phyloP scores from a whole-genome alignment of 2,113 vertebrate genomes.

The Leptodactylus fuscus region DNA sequence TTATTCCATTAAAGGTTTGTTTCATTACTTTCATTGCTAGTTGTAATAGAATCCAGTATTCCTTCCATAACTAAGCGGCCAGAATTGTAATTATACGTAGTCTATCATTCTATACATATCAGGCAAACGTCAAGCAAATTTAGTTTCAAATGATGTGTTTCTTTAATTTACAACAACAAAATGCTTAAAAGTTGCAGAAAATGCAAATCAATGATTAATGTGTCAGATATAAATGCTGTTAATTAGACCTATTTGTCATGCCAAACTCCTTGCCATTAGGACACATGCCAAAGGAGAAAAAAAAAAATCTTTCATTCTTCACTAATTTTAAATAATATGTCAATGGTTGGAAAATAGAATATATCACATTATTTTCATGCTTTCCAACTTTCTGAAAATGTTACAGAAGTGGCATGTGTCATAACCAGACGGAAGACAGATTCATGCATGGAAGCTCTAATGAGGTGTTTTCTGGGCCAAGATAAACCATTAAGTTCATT shows the following conservation, averaged over 20 bases:
- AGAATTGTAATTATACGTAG: conserved; percentile 10
- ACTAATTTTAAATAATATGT: conserved; percentile 55
- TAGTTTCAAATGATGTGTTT: not conserved
- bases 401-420: conserved; percentile 46
- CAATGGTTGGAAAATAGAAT: conserved; percentile 46
- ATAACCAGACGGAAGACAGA: conserved; percentile 55
- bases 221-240: conserved; percentile 51
- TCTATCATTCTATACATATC: not conserved
- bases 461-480: conserved; percentile 53
- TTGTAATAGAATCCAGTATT: not conserved
- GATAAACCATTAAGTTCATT: conserved; percentile 42
- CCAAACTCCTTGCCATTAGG: conserved; percentile 40
- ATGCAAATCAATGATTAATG: conserved; percentile 36
- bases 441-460: conserved; percentile 50
- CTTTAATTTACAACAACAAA: conserved; percentile 24
- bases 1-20: conserved; percentile 22
- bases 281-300: conserved; percentile 28
- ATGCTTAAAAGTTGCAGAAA: conserved; percentile 6
- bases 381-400: conserved; percentile 21
- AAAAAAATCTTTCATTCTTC: conserved; percentile 27
- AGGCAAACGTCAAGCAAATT: not conserved
- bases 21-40: conserved; percentile 6
- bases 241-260: conserved; percentile 52
- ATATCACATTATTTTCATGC: conserved; percentile 37
- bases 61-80: not conserved